These are phyloP conservation scores for Theonella swinhoei DNA, from an alignment of 37 sponge, comb jelly and placozoan genomes.

Conservation along the genomic window DNA sequence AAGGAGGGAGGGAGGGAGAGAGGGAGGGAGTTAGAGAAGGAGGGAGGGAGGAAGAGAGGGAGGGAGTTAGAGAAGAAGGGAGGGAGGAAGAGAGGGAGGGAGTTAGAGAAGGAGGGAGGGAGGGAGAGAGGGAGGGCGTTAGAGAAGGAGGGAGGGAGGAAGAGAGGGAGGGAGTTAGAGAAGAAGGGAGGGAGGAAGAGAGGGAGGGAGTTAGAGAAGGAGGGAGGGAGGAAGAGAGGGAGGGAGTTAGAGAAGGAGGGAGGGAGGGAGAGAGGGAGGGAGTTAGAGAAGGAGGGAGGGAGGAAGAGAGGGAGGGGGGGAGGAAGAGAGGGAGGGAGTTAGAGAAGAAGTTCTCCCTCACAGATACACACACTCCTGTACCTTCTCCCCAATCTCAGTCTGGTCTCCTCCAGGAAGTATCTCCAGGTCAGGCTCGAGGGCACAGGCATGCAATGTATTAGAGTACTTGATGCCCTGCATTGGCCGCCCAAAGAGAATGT, in stretches of 20 bases:
- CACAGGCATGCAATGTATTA: conserved; percentile 78
- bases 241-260: no score
- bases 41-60: no score
- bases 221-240: no score
- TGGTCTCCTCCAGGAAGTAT: conserved; percentile 95
- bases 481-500: conserved; percentile 89
- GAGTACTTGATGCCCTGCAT: conserved; percentile 55
- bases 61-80: not conserved
- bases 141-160: no score
- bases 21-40: no score
- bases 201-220: no score
- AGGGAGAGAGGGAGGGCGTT: no score
- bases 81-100: conserved; percentile 12
- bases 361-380: conserved; percentile 27
- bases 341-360: not conserved
- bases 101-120: no score
- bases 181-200: not conserved
- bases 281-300: no score
- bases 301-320: conserved; percentile 1
- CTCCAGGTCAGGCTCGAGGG: conserved; percentile 92
- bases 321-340: not conserved
- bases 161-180: not conserved
- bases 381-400: conserved; percentile 99
- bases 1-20: no score
- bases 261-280: not conserved